Conservation (phyloP, 2,797 vertebrate species). For the Lepus townsendii region DNA sequence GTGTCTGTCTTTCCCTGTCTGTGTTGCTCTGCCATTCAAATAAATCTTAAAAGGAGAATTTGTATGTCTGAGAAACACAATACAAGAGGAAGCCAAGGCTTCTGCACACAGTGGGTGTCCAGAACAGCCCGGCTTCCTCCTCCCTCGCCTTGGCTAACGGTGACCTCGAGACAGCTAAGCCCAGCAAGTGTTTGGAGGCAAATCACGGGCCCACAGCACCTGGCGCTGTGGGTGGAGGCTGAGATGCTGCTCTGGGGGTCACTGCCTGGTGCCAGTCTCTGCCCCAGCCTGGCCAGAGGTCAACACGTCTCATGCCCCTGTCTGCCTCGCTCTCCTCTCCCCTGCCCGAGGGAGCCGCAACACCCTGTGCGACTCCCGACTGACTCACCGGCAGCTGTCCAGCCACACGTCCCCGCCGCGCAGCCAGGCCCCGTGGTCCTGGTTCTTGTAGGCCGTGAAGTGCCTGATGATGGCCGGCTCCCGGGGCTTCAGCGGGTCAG, state of each 20-base stretch:
- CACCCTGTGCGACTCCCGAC: constrained; percentile 61
- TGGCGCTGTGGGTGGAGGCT: not conserved
- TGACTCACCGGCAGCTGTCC: constrained; percentile 95
- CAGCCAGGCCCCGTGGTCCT: constrained; percentile 98
- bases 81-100: not conserved
- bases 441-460: constrained; percentile 98
- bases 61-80: not conserved
- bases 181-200: not conserved
- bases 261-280: not conserved
- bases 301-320: too few species aligned
- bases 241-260: not conserved
- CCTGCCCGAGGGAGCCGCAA: rapidly evolving
- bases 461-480: constrained; percentile 95
- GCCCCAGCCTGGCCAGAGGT: too few species aligned
- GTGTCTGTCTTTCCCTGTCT: not conserved
- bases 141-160: not conserved
- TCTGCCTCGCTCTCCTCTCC: too few species aligned
- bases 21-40: too few species aligned
- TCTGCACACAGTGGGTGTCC: not conserved
- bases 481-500: constrained; percentile 96
- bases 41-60: too few species aligned
- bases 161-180: not conserved
- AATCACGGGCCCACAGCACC: not conserved
- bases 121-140: not conserved
- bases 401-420: constrained; percentile 98